Evolutionary conservation across 2,113 vertebrate species (phyloP).

Genomic region (Antennarius striatus): DNA sequence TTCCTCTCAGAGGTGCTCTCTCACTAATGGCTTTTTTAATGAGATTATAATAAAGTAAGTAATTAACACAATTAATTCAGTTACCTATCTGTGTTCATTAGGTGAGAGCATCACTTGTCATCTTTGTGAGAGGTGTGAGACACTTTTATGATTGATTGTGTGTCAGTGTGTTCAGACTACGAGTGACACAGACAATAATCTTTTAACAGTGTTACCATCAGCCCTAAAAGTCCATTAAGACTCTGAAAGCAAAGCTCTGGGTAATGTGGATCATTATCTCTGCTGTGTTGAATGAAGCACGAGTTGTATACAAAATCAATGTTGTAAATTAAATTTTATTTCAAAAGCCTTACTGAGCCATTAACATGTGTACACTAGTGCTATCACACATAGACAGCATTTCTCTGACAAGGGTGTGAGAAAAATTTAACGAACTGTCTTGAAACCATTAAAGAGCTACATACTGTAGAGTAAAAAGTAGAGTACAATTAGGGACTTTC

Average conservation of each 20-base stretch:
- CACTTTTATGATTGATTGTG: conserved; percentile 9
- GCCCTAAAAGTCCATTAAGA: neutral
- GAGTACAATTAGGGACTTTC: too few relatives aligned
- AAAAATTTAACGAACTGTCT: too few relatives aligned
- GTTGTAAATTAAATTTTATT: too few relatives aligned
- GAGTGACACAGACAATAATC: conserved; percentile 9
- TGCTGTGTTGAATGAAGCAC: too few relatives aligned
- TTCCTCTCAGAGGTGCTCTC: neutral
- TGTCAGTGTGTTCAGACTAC: neutral
- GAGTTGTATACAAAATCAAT: too few relatives aligned
- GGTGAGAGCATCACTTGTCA: conserved; percentile 9
- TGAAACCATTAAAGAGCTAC: too few relatives aligned
- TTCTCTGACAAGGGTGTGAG: too few relatives aligned
- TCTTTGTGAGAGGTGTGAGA: conserved; percentile 13
- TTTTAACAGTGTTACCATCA: neutral
- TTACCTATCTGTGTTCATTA: conserved; percentile 26
- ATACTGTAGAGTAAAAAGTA: too few relatives aligned
- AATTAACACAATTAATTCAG: conserved; percentile 49
- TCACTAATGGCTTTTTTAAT: conserved; percentile 26
- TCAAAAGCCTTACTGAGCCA: too few relatives aligned
- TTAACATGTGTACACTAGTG: too few relatives aligned
- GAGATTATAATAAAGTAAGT: conserved; percentile 43
- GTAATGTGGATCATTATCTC: neutral
- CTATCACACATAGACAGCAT: too few relatives aligned
- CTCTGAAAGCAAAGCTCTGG: neutral